These are phyloP conservation scores for Drepana arcuata DNA, from an alignment of 1,140 invertebrate species.

Conservation along the genomic window DNA sequence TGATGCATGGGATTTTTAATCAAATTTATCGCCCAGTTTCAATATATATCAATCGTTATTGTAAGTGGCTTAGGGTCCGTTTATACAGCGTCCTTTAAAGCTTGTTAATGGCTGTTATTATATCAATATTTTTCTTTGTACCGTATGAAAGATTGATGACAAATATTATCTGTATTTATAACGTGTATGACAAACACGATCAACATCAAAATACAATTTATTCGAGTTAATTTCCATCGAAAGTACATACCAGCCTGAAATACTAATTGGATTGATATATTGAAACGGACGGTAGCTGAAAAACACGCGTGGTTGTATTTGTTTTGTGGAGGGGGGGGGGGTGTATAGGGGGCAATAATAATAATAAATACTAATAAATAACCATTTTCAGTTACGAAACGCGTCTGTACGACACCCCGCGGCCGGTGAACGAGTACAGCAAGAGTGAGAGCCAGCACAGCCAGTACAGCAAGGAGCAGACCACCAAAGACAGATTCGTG, in stretches of 20 bases:
- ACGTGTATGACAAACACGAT: background rate
- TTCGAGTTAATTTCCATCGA: background rate
- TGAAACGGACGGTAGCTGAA: too few species aligned
- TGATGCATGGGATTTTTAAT: too few species aligned
- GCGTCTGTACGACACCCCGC: constrained; percentile 63
- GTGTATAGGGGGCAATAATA: background rate
- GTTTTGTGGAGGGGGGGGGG: background rate
- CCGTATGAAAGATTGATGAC: too few species aligned
- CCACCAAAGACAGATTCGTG: constrained; percentile 34
- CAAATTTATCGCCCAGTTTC: too few species aligned
- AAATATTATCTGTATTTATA: too few species aligned
- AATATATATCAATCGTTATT: too few species aligned
- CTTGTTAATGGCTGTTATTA: too few species aligned
- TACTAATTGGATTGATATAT: too few species aligned
- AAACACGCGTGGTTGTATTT: constrained; percentile 10
- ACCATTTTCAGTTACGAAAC: constrained; percentile 65
- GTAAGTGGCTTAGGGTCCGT: too few species aligned
- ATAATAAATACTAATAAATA: background rate
- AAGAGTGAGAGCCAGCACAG: constrained; percentile 40
- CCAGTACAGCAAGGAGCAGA: constrained; percentile 22
- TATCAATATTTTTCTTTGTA: too few species aligned
- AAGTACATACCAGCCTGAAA: background rate
- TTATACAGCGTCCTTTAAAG: too few species aligned
- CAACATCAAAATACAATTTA: background rate
- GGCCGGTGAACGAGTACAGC: constrained; percentile 39